A percentile compares a stretch with the other conserved stretches of the same genome.
Conservation (phyloP, 2,797 vertebrate species). For the Zenarchopterus dispar region DNA sequence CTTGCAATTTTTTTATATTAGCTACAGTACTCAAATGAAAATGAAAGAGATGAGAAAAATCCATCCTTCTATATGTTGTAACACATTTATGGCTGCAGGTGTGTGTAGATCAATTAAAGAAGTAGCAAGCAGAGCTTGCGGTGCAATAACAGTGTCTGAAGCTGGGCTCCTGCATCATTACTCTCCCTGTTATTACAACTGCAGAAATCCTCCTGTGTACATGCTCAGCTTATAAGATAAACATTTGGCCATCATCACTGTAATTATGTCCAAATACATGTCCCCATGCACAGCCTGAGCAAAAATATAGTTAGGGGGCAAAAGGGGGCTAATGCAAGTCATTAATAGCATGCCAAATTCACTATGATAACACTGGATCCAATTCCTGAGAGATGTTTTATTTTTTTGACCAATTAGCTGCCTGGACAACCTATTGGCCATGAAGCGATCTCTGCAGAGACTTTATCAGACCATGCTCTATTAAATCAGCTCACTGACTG, state of each 20-base stretch:
- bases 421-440: constrained; percentile 72
- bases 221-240: constrained; percentile 61
- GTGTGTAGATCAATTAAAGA: constrained; percentile 33
- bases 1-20: background rate
- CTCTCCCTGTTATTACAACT: constrained; percentile 51
- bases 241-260: constrained; percentile 72
- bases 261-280: constrained; percentile 69
- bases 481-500: constrained; percentile 72
- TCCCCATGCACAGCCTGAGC: constrained; percentile 51
- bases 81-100: constrained; percentile 19
- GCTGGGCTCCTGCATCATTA: constrained; percentile 42
- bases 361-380: constrained; percentile 54
- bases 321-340: constrained; percentile 61
- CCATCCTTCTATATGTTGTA: background rate
- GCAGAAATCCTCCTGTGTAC: constrained; percentile 59
- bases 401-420: constrained; percentile 82
- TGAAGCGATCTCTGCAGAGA: constrained; percentile 76
- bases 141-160: constrained; percentile 38
- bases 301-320: constrained; percentile 66
- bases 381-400: constrained; percentile 72
- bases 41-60: background rate
- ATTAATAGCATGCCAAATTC: constrained; percentile 66
- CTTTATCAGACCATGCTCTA: constrained; percentile 75
- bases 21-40: constrained; percentile 16
- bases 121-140: constrained; percentile 19